Evolutionary conservation across 2,888 invertebrate species (phyloP).

Genomic region (Hirtodrosophila duncani): DNA sequence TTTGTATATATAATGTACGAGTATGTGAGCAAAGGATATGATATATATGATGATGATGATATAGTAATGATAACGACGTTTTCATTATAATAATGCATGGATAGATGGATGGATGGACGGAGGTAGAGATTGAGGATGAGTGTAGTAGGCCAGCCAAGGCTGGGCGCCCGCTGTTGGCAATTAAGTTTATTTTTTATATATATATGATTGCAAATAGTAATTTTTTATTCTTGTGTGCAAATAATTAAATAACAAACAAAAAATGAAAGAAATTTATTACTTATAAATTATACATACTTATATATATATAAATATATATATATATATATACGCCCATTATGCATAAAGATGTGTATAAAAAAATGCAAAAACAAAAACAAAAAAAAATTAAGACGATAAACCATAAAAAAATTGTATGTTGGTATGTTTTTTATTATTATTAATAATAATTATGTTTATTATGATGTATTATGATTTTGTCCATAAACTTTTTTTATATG

Average conservation of each 20-base stretch:
- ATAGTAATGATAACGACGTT: slow-evolving; percentile 25
- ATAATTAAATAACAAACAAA: slow-evolving; percentile 68
- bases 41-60: slow-evolving; percentile 34
- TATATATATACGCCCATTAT: slow-evolving; percentile 58
- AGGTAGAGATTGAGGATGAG: slow-evolving; percentile 11
- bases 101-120: slow-evolving; percentile 24
- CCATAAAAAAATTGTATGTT: slow-evolving; percentile 44
- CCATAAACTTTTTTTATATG: slow-evolving; percentile 23
- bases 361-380: slow-evolving; percentile 30
- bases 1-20: slow-evolving; percentile 29
- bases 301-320: slow-evolving; percentile 5
- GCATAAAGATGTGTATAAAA: slow-evolving; percentile 64
- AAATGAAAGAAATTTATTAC: slow-evolving; percentile 64
- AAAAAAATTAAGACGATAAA: slow-evolving; percentile 19
- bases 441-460: slow-evolving; percentile 35
- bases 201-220: slow-evolving; percentile 74
- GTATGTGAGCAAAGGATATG: too few relatives aligned
- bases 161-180: slow-evolving; percentile 45
- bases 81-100: slow-evolving; percentile 10
- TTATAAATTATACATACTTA: slow-evolving; percentile 58
- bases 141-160: too few relatives aligned
- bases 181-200: slow-evolving; percentile 74
- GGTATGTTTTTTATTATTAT: slow-evolving; percentile 35
- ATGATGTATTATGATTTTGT: slow-evolving; percentile 46
- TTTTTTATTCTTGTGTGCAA: slow-evolving; percentile 72